These are phyloP conservation scores for Malthinus flaveolus DNA, from an alignment of 2,888 invertebrate species.

Conservation along the genomic window DNA sequence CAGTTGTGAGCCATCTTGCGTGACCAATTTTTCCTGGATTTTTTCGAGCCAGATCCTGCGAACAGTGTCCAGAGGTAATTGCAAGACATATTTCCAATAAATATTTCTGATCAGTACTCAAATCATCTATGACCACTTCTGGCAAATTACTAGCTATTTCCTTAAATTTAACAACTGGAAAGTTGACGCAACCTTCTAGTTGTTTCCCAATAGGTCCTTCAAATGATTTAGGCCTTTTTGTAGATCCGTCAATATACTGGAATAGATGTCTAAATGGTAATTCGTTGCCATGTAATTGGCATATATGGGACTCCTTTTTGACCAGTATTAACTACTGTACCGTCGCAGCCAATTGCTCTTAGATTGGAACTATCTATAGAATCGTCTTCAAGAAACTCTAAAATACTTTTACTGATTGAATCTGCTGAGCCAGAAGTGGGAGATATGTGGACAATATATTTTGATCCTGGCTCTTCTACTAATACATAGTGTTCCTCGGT, in stretches of 20 bases:
- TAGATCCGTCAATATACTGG: neutral
- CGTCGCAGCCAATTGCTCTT: neutral
- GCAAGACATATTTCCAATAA: slow-evolving; percentile 12
- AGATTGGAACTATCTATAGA: neutral
- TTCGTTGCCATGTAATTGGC: slow-evolving; percentile 36
- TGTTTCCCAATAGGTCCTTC: neutral
- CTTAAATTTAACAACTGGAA: neutral
- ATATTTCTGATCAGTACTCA: neutral
- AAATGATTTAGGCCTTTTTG: neutral
- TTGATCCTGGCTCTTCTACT: neutral
- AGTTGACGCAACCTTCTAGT: neutral
- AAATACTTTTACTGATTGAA: neutral
- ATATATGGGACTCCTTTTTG: slow-evolving; percentile 28
- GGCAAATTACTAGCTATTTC: slow-evolving; percentile 3
- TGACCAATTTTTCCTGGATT: slow-evolving; percentile 18
- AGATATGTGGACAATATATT: neutral
- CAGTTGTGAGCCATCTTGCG: slow-evolving; percentile 6
- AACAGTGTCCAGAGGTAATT: slow-evolving; percentile 12
- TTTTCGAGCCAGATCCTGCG: slow-evolving; percentile 9
- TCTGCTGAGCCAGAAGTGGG: neutral
- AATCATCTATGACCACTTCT: neutral
- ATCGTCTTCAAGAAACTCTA: neutral
- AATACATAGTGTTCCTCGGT: neutral
- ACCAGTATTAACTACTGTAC: neutral
- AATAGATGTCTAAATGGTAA: slow-evolving; percentile 16